These are phyloP conservation scores for Cotesia glomerata DNA, from an alignment of 1,140 invertebrate genomes.

Conservation along the genomic window DNA sequence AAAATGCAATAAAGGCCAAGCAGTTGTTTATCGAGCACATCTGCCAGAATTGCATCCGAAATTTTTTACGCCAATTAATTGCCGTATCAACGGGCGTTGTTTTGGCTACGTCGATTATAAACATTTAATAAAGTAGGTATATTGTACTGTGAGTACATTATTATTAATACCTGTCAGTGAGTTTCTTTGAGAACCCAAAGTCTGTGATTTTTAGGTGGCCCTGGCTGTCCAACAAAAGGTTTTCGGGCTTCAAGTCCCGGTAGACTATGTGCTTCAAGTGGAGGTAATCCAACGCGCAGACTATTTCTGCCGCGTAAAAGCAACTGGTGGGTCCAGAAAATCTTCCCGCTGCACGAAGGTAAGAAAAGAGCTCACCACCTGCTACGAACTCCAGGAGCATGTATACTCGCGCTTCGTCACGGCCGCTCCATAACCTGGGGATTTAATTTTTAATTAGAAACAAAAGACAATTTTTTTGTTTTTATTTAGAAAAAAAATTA, in stretches of 20 bases:
- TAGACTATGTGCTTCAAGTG: conserved; percentile 88
- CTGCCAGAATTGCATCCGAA: conserved; percentile 9
- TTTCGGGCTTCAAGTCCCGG: conserved; percentile 87
- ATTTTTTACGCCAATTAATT: background rate
- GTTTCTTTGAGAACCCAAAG: conserved; percentile 95
- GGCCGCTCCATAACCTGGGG: conserved; percentile 85
- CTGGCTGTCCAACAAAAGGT: conserved; percentile 87
- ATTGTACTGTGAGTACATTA: background rate
- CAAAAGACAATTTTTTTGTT: background rate
- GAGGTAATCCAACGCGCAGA: conserved; percentile 91
- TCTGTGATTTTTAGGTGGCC: conserved; percentile 97
- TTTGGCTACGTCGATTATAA: background rate
- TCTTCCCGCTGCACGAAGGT: conserved; percentile 88
- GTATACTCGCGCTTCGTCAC: conserved; percentile 88
- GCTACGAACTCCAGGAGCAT: conserved; percentile 94
- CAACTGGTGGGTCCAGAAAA: conserved; percentile 85
- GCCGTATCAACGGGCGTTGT: background rate
- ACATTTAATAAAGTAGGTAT: no score
- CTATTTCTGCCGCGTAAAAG: conserved; percentile 95
- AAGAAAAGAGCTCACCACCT: conserved; percentile 95
- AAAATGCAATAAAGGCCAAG: conserved; percentile 31
- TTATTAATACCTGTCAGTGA: conserved; percentile 72
- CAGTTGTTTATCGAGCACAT: conserved; percentile 35
- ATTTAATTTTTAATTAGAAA: conserved; percentile 39
- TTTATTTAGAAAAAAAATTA: background rate